Conservation (phyloP, 2,113 vertebrate species). For the Strix uralensis region DNA sequence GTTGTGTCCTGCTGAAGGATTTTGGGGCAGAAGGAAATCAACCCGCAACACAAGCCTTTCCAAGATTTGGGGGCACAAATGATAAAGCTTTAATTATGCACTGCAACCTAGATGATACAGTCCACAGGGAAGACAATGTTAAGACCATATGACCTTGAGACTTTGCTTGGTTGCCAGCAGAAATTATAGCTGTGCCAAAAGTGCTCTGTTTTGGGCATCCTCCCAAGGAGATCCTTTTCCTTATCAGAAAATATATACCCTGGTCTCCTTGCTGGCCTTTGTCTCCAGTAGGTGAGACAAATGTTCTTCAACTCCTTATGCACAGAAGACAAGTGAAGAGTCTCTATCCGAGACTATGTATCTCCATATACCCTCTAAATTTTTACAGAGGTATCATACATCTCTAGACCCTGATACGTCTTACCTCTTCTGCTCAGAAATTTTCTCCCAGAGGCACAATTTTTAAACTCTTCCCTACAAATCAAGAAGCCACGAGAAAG, state of each 20-base stretch:
- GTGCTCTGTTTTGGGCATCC: background rate
- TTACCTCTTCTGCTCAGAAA: background rate
- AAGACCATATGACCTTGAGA: background rate
- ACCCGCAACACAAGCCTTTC: background rate
- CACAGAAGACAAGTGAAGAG: background rate
- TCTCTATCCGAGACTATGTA: background rate
- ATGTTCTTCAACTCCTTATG: background rate
- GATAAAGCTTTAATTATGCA: background rate
- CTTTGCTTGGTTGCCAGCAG: background rate
- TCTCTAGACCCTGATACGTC: background rate
- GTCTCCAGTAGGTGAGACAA: background rate
- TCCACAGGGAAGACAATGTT: background rate
- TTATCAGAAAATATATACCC: background rate
- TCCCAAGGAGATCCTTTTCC: background rate
- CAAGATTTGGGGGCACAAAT: background rate
- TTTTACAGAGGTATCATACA: background rate
- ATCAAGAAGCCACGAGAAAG: background rate
- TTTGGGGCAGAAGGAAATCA: background rate
- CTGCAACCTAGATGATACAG: background rate
- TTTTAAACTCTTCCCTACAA: background rate
- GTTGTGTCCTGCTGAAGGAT: background rate
- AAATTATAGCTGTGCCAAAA: background rate
- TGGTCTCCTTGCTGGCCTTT: background rate
- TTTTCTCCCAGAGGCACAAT: background rate
- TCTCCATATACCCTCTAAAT: background rate